phyloP scores from a whole-genome alignment of 2,888 invertebrate genomes.

The Fragum sueziense region DNA sequence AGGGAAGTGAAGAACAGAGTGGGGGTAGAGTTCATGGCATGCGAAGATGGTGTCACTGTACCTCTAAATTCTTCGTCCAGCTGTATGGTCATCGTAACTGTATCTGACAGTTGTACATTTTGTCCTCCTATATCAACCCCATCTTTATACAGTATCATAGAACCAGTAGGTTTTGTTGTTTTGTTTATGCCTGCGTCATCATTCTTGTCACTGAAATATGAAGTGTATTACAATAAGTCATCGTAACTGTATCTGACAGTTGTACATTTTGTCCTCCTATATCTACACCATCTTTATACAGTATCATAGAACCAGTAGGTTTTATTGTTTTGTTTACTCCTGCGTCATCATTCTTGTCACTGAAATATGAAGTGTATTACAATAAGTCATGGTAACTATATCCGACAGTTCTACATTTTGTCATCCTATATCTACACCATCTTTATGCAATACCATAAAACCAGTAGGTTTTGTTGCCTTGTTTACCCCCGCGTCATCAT shows the following conservation, averaged over 20 bases:
- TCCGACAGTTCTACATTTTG: slow-evolving; percentile 56
- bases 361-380: too few species aligned
- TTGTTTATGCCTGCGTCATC: slow-evolving; percentile 54
- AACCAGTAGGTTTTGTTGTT: slow-evolving; percentile 53
- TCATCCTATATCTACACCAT: slow-evolving; percentile 51
- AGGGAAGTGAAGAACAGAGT: too few species aligned
- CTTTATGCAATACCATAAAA: slow-evolving; percentile 54
- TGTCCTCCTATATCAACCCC: slow-evolving; percentile 52
- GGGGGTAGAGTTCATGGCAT: too few species aligned
- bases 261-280: slow-evolving; percentile 54
- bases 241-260: slow-evolving; percentile 55
- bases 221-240: too few species aligned
- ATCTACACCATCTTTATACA: slow-evolving; percentile 56
- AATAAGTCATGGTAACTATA: slow-evolving; percentile 56
- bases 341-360: slow-evolving; percentile 43
- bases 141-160: slow-evolving; percentile 57
- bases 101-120: slow-evolving; percentile 57
- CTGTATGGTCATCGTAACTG: slow-evolving; percentile 57
- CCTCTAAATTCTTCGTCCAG: slow-evolving; percentile 51
- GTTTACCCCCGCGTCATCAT: slow-evolving; percentile 49
- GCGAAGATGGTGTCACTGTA: slow-evolving; percentile 18
- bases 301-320: slow-evolving; percentile 53
- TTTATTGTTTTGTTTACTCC: slow-evolving; percentile 58
- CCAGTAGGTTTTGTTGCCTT: slow-evolving; percentile 56
- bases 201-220: slow-evolving; percentile 34